Conservation (phyloP, 2,113 vertebrate species). For the Melospiza georgiana region DNA sequence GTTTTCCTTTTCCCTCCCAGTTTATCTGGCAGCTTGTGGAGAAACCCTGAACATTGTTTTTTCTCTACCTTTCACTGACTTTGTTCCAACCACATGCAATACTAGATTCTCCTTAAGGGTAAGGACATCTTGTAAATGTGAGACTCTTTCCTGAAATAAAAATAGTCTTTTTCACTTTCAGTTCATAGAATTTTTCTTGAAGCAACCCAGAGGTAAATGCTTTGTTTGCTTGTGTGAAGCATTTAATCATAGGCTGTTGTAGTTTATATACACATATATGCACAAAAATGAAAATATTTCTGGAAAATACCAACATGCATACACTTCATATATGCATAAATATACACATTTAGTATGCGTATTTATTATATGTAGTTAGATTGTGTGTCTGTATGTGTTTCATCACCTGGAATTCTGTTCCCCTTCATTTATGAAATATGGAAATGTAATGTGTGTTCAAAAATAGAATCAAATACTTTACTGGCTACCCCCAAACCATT, state of each 20-base stretch:
- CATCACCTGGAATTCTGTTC: not conserved
- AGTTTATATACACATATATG: not conserved
- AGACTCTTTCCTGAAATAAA: not conserved
- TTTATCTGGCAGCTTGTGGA: conserved; percentile 97
- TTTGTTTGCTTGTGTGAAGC: not conserved
- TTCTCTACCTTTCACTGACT: conserved; percentile 94
- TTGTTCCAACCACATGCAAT: conserved; percentile 91
- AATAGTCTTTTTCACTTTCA: not conserved
- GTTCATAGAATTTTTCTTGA: not conserved
- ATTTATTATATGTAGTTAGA: not conserved
- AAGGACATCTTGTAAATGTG: not conserved
- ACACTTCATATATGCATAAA: not conserved
- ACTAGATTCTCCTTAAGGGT: conserved; percentile 92
- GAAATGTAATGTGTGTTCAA: not conserved
- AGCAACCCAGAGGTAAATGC: not conserved
- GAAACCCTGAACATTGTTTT: conserved; percentile 97
- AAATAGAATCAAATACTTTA: not conserved
- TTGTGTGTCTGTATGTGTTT: not conserved
- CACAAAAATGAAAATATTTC: not conserved
- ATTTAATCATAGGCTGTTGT: not conserved
- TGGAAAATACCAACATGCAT: not conserved
- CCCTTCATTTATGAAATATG: not conserved
- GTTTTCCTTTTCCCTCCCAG: conserved; percentile 70
- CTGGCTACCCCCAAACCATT: not conserved
- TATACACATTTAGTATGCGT: not conserved